Evolutionary conservation across 2,888 invertebrate species (phyloP), one percentile per base, ranked within the genome.

Genomic region (Andrena praecox): DNA sequence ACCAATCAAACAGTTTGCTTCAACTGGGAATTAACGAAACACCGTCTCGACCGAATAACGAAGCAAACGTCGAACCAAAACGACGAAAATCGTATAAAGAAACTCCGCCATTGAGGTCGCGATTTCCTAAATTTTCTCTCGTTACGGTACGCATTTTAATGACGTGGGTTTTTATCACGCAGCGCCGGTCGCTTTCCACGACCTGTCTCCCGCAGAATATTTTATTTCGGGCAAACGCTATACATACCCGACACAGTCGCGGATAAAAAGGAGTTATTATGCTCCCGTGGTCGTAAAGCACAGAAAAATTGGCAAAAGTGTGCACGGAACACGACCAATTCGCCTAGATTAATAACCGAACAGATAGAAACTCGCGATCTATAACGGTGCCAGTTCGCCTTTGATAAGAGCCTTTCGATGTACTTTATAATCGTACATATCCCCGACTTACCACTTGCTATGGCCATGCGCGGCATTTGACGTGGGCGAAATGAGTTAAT

Each of bases 281-380:
- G 66, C 48, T 12, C n/a, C 29, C 20, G 67, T 10, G 48, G 31
- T 75, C 71, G 62, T 48, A 20, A 68, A 60, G 59, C 48, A 33
- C 68, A 24, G 56, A 52, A 60, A 74, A 74, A 33, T 31, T 7
- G 59, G n/a, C 27, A n/a, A 33, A 12, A n/a, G 72, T 52, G 60
- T 10, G 68, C 63, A 56, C 29, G 20, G 59, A 48, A 70, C 67
- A 33, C 62, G 33, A 59, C 71, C 77, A 70, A 85, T 84, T 85
- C 81, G 35, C 70, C 73, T 33, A 75, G 84, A 84, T 84, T 84
- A 85, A 85, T 82, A 75, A 82, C 66, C 73, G 70, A 59, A 59
- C 72, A 85, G 85, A 85, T 85, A 88, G 82, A 82, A 89, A 87
- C 78, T 78, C 77, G 78, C 77, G 74, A 59, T 63, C 74, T 54